A percentile compares a stretch with the other conserved stretches of the same genome.
phyloP scores from a whole-genome alignment of 2,888 invertebrate genomes.

The Salpingus planirostris region DNA sequence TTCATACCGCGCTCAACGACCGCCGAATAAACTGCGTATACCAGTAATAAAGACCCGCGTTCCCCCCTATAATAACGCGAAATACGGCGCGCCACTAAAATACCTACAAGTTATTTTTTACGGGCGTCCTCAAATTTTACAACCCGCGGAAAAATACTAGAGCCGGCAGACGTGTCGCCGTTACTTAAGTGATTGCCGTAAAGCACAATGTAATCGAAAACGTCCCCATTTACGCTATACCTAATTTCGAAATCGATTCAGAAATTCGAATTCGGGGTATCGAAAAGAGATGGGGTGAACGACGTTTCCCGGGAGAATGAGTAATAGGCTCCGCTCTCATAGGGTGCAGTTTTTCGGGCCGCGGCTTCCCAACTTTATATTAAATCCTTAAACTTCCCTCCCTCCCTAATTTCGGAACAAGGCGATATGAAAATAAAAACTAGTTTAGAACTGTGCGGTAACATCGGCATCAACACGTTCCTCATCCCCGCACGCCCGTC shows the following conservation, averaged over 20 bases:
- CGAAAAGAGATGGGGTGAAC: no score
- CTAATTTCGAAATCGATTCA: no score
- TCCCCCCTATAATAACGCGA: constrained; percentile 13
- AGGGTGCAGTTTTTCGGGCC: no score
- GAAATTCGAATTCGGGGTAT: no score
- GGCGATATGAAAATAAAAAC: constrained; percentile 8
- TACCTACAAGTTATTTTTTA: constrained; percentile 16
- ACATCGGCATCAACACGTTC: constrained; percentile 14
- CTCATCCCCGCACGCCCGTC: neutral
- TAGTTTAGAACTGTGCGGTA: constrained; percentile 17
- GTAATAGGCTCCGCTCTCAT: no score
- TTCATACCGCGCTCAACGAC: constrained; percentile 23
- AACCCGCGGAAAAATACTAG: constrained; percentile 11
- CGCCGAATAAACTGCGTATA: constrained; percentile 27
- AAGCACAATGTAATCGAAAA: no score
- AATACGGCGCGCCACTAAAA: constrained; percentile 17
- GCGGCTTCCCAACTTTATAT: neutral
- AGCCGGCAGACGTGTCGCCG: constrained; percentile 7
- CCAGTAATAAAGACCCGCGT: constrained; percentile 24
- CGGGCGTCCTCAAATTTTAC: constrained; percentile 9
- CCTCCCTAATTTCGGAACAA: neutral
- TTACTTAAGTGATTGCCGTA: constrained; percentile 10
- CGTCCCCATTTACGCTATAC: no score
- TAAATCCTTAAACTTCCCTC: neutral
- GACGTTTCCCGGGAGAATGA: no score